Base-by-base conservation (phyloP, 2,797 vertebrate species). In the Distichodus sexfasciatus region DNA sequence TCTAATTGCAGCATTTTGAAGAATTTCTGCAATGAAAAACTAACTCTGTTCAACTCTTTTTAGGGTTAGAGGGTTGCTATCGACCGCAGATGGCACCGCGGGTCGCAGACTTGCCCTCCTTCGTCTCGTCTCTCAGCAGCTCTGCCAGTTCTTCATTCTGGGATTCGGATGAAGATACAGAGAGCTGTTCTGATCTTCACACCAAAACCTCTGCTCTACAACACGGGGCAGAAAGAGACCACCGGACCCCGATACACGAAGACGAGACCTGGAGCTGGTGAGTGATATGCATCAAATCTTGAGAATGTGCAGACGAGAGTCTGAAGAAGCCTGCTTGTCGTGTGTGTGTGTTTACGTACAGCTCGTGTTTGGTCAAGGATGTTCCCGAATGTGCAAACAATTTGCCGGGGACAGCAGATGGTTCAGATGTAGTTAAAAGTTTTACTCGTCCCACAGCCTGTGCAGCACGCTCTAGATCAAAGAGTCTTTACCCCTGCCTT, bases 71-170 rank as follows among this genome's bases (percentile, higher is more conserved):
- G n/a, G n/a, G n/a, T n/a, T n/a, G n/a, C n/a, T n/a, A n/a, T n/a
- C n/a, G n/a, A n/a, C n/a, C n/a, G n/a, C n/a, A n/a, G n/a, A n/a
- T n/a, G n/a, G n/a, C n/a, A n/a, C n/a, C n/a, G n/a, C n/a, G n/a
- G n/a, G n/a, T n/a, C n/a, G n/a, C n/a, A n/a, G n/a, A n/a, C 54
- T 76, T 90, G 71, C 89, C 92, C 38, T 90, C 90, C 51, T 92
- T 92, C 2, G 90, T 90, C 70, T 92, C 90, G 5, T 89, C 91
- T 81, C 91, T 93, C 76, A 92, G 90, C 8, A 90, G 90, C 76
- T 91, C 91, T 0, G 85, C 89, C 75, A 90, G 91, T 78, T 92
- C 90, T 0, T 80, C 91, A 47, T 89, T 92, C 78, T 93, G 91
- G 0, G 91, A 92, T 10, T 15, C n/a, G 36, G 38, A 54, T n/a